Percentiles rank a stretch among this genome's conserved stretches.
phyloP scores from a whole-genome alignment of 2,113 vertebrate species.

The Rhagologus leucostigma region DNA sequence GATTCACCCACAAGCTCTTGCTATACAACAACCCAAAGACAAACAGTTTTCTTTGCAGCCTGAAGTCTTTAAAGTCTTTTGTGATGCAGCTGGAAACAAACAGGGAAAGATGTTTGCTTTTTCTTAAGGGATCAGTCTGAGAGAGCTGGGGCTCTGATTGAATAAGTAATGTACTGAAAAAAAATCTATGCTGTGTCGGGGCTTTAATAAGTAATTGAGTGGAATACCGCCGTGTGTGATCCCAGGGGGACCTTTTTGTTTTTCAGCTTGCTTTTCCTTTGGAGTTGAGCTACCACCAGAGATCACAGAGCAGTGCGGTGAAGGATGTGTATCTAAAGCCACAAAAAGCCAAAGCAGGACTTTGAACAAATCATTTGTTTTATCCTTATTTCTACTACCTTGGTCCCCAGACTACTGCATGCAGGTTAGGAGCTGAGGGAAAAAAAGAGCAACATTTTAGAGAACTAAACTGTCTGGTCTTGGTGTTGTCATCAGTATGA shows the following conservation, averaged over 20 bases:
- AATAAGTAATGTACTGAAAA: conserved; percentile 50
- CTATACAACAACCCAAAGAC: neutral
- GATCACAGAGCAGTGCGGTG: neutral
- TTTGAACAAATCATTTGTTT: neutral
- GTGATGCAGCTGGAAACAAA: conserved; percentile 52
- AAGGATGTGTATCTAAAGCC: neutral
- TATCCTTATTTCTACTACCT: neutral
- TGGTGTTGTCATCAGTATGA: neutral
- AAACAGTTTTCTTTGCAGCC: conserved; percentile 57
- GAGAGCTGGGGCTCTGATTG: conserved; percentile 37
- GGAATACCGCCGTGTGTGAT: neutral
- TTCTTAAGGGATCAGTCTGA: conserved; percentile 59
- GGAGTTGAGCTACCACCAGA: neutral
- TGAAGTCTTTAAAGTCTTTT: conserved; percentile 50
- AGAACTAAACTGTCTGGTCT: neutral
- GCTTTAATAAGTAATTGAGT: conserved; percentile 61
- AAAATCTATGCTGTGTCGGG: neutral
- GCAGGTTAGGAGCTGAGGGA: neutral
- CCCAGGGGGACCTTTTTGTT: conserved; percentile 36
- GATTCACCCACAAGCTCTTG: conserved; percentile 9
- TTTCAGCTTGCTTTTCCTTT: conserved; percentile 37
- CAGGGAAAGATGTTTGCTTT: conserved; percentile 41
- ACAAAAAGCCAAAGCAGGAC: conserved; percentile 1
- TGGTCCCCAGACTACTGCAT: neutral
- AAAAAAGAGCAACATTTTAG: neutral